These are phyloP conservation scores for Coluber constrictor DNA, from an alignment of 2,797 vertebrate species.

Conservation along the genomic window DNA sequence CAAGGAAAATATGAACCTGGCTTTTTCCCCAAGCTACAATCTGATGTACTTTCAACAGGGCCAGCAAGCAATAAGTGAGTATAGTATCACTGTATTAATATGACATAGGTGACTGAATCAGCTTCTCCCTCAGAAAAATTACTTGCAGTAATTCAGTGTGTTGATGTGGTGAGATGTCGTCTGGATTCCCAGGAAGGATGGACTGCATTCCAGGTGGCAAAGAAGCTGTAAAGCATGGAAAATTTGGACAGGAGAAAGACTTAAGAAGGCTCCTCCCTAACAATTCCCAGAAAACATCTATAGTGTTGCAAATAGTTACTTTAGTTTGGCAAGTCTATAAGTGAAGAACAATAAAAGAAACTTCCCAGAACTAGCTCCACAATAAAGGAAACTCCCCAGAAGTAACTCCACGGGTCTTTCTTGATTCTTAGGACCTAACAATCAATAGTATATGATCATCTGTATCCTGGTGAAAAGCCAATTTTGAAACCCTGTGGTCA, in stretches of 20 bases:
- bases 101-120: background rate
- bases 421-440: background rate
- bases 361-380: background rate
- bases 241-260: background rate
- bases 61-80: conserved; percentile 95
- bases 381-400: background rate
- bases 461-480: background rate
- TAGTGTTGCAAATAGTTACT: background rate
- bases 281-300: background rate
- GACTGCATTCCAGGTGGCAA: background rate
- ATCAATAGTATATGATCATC: background rate
- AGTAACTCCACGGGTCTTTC: background rate
- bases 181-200: background rate
- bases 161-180: background rate
- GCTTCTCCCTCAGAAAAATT: background rate
- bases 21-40: conserved; percentile 95
- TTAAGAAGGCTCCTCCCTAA: background rate
- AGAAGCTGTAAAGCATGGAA: background rate
- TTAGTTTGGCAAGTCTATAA: background rate
- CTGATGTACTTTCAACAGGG: conserved; percentile 91
- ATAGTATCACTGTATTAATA: background rate
- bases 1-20: conserved; percentile 97
- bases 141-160: background rate
- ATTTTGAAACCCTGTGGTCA: background rate
- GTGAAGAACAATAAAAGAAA: background rate